Evolutionary conservation across 1,140 invertebrate genomes (phyloP), one percentile per base, ranked within the genome.

Genomic region (Paraescarpia echinospica): DNA sequence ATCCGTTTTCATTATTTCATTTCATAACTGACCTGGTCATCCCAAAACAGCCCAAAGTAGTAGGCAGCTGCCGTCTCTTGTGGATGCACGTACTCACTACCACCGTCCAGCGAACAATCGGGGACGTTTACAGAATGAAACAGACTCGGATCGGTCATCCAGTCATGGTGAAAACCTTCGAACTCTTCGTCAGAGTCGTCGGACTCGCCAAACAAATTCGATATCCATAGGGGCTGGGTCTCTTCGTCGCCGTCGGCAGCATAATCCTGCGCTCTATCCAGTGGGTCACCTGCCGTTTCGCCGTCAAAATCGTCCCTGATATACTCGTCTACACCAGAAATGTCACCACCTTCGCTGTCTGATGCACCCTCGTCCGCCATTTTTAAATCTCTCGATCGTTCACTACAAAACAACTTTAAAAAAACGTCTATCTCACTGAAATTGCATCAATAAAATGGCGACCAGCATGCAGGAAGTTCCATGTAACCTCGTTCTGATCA

Each of bases 31-130:
- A 34, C 33, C 31, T 90, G 33, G 27, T 33, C 89, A 33, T 90
- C 89, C 89, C 89, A 90, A 90, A 90, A 18, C 33, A 90, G 89
- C 35, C 89, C 35, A n/a, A 90, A 90, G 89, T 35, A 90, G n/a
- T 90, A 34, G 18, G 6, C 89, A 90, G 89, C 33, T n/a, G 89
- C 33, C 34, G 89, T 90, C 35, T 33, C 89, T 33, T 90, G 4
- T 90, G 89, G 89, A 31, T 90, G 89, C n/a, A n/a, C 9, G 89
- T 90, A 90, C 5, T 12, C 89, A 31, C 89, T 90, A 5, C 89
- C 89, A 35, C 89, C 89, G 33, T 90, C 35, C 89, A 90, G 18
- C 89, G 8, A 35, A 33, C 33, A 90, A 22, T 90, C 89, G 5
- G 89, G 89, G 18, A 33, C 89, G 89, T 33, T 90, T 5, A 90